Evolutionary conservation across 2,888 invertebrate species (phyloP).

Genomic region (Eupithecia exiguata): DNA sequence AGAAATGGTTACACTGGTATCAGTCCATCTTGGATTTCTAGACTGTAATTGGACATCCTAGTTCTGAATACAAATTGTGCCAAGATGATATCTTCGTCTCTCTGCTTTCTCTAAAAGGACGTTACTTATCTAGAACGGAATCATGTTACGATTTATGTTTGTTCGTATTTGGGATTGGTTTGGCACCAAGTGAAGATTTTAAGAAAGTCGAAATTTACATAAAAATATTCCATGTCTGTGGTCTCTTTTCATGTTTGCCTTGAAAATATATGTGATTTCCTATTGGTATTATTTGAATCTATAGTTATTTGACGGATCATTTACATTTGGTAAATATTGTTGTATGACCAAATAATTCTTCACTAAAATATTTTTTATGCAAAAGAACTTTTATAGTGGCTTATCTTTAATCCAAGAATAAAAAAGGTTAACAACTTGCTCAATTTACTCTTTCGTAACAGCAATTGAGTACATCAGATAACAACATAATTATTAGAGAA

Average conservation of each 20-base stretch:
- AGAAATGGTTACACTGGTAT: slow-evolving; percentile 19
- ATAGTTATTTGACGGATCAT: too few species aligned
- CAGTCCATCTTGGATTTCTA: slow-evolving; percentile 24
- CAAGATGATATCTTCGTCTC: slow-evolving; percentile 50
- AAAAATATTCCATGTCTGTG: neutral
- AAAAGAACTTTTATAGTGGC: neutral
- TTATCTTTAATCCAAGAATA: neutral
- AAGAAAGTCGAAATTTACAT: neutral
- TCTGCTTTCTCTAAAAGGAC: slow-evolving; percentile 42
- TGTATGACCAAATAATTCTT: neutral
- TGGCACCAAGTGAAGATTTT: neutral
- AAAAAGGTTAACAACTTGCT: slow-evolving; percentile 9
- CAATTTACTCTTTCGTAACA: slow-evolving; percentile 31
- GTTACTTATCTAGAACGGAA: slow-evolving; percentile 13
- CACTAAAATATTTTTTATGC: neutral
- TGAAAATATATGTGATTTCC: neutral
- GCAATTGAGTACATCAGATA: slow-evolving; percentile 32
- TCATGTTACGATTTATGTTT: slow-evolving; percentile 20
- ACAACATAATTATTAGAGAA: slow-evolving; percentile 22
- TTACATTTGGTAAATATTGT: too few species aligned
- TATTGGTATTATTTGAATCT: neutral
- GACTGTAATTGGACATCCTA: slow-evolving; percentile 42
- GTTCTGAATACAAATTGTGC: slow-evolving; percentile 46
- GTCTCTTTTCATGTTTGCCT: neutral
- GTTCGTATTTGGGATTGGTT: neutral